These are phyloP conservation scores for Tangara arthus DNA, from an alignment of 2,797 vertebrate species.

Conservation along the genomic window DNA sequence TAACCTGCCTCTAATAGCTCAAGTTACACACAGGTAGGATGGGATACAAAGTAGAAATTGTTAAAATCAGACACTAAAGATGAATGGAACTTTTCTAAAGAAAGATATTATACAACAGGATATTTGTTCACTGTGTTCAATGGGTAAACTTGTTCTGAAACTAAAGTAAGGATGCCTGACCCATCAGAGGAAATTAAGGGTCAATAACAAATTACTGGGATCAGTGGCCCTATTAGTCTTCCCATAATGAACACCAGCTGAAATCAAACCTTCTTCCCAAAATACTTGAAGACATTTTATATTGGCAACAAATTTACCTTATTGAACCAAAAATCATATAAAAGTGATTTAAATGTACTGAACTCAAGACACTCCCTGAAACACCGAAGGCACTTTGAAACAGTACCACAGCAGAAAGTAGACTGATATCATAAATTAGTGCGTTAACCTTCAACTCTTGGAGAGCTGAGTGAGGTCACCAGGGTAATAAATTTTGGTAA, in stretches of 20 bases:
- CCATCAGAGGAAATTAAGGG: slow-evolving; percentile 44
- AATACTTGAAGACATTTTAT: slow-evolving; percentile 54
- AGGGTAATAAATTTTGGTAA: background rate
- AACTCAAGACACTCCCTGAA: background rate
- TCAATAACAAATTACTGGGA: slow-evolving; percentile 68
- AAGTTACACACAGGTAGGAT: background rate
- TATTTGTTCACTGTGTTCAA: slow-evolving; percentile 7
- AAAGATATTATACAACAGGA: background rate
- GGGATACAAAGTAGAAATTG: background rate
- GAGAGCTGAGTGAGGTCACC: background rate
- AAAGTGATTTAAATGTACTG: slow-evolving; percentile 61
- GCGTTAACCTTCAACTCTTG: background rate
- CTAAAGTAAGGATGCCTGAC: slow-evolving; percentile 8
- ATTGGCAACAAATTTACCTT: slow-evolving; percentile 43
- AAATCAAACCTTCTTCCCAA: slow-evolving; percentile 17
- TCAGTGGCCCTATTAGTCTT: slow-evolving; percentile 67
- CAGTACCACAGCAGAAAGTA: background rate
- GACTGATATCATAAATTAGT: background rate
- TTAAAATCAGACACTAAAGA: slow-evolving; percentile 15
- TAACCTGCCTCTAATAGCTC: background rate
- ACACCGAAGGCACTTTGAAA: background rate
- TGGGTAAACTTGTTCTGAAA: slow-evolving; percentile 30
- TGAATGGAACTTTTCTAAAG: slow-evolving; percentile 2
- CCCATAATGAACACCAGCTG: slow-evolving; percentile 27
- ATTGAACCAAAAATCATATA: slow-evolving; percentile 45